These are phyloP conservation scores for Struthio camelus DNA, from an alignment of 2,113 vertebrate species.

Conservation along the genomic window DNA sequence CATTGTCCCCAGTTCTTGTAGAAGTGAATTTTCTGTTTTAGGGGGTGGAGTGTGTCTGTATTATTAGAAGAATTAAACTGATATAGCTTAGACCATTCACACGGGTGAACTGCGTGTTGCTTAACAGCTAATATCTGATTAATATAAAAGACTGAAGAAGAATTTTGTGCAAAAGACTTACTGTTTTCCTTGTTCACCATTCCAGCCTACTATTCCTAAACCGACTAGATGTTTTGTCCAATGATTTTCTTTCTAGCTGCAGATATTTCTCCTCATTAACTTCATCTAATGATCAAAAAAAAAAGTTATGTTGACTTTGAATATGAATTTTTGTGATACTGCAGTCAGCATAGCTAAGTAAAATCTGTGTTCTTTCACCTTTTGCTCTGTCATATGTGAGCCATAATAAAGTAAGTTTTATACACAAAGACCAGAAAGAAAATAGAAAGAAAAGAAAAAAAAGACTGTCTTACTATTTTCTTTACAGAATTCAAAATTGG, in stretches of 20 bases:
- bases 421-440: not conserved
- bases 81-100: not conserved
- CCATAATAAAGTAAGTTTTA: not conserved
- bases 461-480: not conserved
- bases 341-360: not conserved
- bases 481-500: not conserved
- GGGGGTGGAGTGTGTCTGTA: not conserved
- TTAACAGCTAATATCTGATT: not conserved
- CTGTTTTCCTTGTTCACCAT: not conserved
- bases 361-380: not conserved
- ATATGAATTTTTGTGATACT: not conserved
- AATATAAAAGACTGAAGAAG: not conserved
- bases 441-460: not conserved
- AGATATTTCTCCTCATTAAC: not conserved
- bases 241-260: not conserved
- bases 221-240: not conserved
- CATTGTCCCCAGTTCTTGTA: not conserved
- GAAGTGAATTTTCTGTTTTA: not conserved
- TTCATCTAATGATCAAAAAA: not conserved
- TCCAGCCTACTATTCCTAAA: not conserved
- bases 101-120: not conserved
- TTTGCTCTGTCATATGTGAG: not conserved
- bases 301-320: not conserved
- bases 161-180: not conserved
- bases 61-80: not conserved